These are phyloP conservation scores for Gonocerus acuteangulatus DNA, from an alignment of 2,888 invertebrate genomes.

Conservation along the genomic window DNA sequence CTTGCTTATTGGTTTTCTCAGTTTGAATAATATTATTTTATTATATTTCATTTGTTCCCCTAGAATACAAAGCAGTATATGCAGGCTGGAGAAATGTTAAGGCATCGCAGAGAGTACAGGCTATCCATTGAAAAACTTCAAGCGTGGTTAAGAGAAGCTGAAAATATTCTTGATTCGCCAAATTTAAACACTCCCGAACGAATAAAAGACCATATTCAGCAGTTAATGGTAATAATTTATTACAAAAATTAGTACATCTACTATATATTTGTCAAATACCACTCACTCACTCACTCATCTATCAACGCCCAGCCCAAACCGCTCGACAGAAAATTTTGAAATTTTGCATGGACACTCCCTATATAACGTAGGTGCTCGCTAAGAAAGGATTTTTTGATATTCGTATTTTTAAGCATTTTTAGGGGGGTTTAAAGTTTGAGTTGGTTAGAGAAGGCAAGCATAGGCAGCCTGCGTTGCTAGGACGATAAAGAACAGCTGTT, in stretches of 20 bases:
- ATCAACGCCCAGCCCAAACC: too few relatives aligned
- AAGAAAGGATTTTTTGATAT: too few relatives aligned
- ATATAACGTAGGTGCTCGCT: too few relatives aligned
- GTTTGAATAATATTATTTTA: too few relatives aligned
- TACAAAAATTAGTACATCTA: background rate
- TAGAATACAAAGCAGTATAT: constrained; percentile 80
- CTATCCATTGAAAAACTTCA: constrained; percentile 65
- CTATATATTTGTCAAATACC: too few relatives aligned
- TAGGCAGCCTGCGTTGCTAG: too few relatives aligned
- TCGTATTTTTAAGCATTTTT: too few relatives aligned
- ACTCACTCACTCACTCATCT: too few relatives aligned
- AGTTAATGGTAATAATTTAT: constrained; percentile 49
- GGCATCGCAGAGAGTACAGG: constrained; percentile 71
- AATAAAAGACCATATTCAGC: constrained; percentile 71
- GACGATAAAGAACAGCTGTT: background rate
- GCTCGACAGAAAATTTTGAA: too few relatives aligned
- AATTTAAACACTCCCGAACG: constrained; percentile 68
- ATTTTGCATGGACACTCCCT: too few relatives aligned
- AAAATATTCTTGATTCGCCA: constrained; percentile 58
- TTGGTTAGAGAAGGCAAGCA: too few relatives aligned
- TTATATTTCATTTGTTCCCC: constrained; percentile 30
- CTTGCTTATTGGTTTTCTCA: constrained; percentile 2
- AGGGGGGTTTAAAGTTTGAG: too few relatives aligned
- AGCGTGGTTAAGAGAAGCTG: constrained; percentile 72
- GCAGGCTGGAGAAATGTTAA: constrained; percentile 76